Conservation (phyloP, 92 coral and sea anemone species). For the Ricordea florida region DNA sequence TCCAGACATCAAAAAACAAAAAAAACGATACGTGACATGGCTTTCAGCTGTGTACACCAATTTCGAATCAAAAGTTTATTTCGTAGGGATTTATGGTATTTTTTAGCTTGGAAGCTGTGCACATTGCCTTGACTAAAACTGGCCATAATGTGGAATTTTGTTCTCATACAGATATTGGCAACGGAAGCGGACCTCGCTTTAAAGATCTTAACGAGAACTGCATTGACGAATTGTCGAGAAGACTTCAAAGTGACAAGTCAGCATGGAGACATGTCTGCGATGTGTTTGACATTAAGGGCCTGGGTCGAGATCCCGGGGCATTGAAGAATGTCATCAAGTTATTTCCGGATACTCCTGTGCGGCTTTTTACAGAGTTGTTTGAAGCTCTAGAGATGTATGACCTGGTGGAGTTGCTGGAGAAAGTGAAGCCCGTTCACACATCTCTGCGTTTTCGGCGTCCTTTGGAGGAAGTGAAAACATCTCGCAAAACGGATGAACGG, state of each 20-base stretch:
- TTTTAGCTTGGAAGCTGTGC: no score
- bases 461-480: background rate
- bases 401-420: background rate
- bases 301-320: background rate
- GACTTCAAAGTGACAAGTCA: background rate
- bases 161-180: no score
- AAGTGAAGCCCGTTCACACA: slow-evolving; percentile 12
- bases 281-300: background rate
- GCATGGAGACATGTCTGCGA: background rate
- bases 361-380: background rate
- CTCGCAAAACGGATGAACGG: background rate
- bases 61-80: no score
- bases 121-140: no score
- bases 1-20: no score
- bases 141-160: no score
- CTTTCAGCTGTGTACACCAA: no score
- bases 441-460: no score
- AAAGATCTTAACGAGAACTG: background rate
- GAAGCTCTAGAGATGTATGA: background rate
- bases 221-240: background rate
- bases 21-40: no score
- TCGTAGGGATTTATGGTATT: no score
- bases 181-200: background rate
- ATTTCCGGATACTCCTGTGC: slow-evolving; percentile 16
- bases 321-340: background rate